phyloP scores from a whole-genome alignment of 2,888 invertebrate species.

The Brenthis ino region DNA sequence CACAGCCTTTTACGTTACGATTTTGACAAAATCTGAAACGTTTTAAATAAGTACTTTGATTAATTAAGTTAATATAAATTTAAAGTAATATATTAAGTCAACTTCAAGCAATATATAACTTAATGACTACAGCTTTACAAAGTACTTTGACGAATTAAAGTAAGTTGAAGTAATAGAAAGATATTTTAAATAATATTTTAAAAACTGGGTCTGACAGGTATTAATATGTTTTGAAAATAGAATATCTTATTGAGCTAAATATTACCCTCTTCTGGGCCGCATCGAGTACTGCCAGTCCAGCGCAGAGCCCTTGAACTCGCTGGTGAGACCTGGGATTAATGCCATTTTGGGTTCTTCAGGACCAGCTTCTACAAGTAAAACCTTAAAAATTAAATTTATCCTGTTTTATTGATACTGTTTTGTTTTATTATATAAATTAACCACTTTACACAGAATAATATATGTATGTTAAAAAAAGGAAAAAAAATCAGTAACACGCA shows the following conservation, averaged over 20 bases:
- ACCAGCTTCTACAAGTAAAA: constrained; percentile 69
- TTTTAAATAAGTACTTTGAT: constrained; percentile 24
- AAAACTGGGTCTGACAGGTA: too few relatives aligned
- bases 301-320: constrained; percentile 68
- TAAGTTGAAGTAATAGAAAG: too few relatives aligned
- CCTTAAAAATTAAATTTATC: constrained; percentile 47
- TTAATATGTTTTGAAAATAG: background rate
- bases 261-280: constrained; percentile 73
- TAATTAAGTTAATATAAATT: background rate
- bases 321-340: constrained; percentile 70
- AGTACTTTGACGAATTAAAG: too few relatives aligned
- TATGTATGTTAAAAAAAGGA: too few relatives aligned
- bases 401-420: background rate
- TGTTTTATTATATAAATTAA: background rate
- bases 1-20: constrained; percentile 61
- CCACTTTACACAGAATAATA: too few relatives aligned
- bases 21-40: constrained; percentile 71
- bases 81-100: background rate
- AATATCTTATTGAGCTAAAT: background rate
- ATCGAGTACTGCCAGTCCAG: constrained; percentile 72
- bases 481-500: too few relatives aligned
- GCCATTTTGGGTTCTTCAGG: constrained; percentile 72
- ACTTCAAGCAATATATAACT: background rate
- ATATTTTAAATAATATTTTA: too few relatives aligned
- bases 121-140: too few relatives aligned